These are phyloP conservation scores for Listronotus bonariensis DNA, from an alignment of 1,140 invertebrate species.

Conservation along the genomic window DNA sequence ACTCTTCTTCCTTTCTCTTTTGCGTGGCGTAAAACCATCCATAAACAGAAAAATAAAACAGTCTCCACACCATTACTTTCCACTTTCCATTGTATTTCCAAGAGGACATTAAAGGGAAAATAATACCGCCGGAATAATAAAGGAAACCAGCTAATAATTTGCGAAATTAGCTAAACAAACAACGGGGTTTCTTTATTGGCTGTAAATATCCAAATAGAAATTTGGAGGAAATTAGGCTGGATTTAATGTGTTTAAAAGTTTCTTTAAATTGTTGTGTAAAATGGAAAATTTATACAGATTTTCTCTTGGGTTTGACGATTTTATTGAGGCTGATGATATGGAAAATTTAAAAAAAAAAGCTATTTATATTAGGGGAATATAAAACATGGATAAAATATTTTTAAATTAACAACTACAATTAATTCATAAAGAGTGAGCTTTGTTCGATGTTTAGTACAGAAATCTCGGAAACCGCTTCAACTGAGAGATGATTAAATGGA, in stretches of 20 bases:
- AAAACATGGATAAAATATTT: too few relatives aligned
- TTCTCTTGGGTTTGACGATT: too few relatives aligned
- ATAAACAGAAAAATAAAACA: conserved; percentile 35
- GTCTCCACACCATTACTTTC: conserved; percentile 36
- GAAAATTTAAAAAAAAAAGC: too few relatives aligned
- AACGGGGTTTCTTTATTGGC: conserved; percentile 19
- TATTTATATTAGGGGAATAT: too few relatives aligned
- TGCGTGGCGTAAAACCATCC: conserved; percentile 7
- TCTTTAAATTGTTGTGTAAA: too few relatives aligned
- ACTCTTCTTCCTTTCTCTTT: conserved; percentile 17
- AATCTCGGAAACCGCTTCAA: too few relatives aligned
- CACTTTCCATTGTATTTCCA: conserved; percentile 29
- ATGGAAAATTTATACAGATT: too few relatives aligned
- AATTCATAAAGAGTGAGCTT: too few relatives aligned
- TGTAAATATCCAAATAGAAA: conserved; percentile 22
- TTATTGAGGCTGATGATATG: too few relatives aligned
- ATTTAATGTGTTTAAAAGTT: conserved; percentile 2
- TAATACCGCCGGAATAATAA: conserved; percentile 24
- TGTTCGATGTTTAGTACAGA: too few relatives aligned
- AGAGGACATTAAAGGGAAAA: conserved; percentile 29
- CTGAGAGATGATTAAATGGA: too few relatives aligned
- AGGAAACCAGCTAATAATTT: conserved; percentile 32
- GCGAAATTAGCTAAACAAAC: conserved; percentile 15
- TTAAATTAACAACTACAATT: too few relatives aligned
- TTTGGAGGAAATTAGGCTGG: background rate